Evolutionary conservation across 2,797 vertebrate species (phyloP).

Genomic region (Notolepis coatsorum): DNA sequence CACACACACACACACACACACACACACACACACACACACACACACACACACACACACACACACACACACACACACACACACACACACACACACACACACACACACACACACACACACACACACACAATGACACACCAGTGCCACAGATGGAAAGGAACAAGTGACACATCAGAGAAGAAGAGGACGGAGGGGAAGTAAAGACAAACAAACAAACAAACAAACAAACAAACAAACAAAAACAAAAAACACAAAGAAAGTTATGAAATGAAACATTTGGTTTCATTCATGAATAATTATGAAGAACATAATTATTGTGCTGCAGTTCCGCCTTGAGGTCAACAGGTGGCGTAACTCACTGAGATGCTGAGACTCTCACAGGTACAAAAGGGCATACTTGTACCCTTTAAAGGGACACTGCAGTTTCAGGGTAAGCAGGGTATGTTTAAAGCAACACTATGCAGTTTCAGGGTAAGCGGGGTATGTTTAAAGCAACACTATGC

Average conservation of each 20-base stretch:
- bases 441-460: no score
- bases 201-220: slow-evolving; percentile 22
- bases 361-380: no score
- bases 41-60: slow-evolving; percentile 11
- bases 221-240: slow-evolving; percentile 16
- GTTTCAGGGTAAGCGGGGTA: no score
- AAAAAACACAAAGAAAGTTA: slow-evolving; percentile 5
- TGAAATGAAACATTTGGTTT: slow-evolving; percentile 5
- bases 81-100: slow-evolving; percentile 34
- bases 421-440: no score
- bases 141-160: slow-evolving; percentile 30
- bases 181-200: slow-evolving; percentile 37
- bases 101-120: slow-evolving; percentile 13
- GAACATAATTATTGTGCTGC: slow-evolving; percentile 8
- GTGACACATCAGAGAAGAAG: slow-evolving; percentile 20
- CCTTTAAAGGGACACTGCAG: no score
- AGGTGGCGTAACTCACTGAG: not conserved
- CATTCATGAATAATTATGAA: slow-evolving; percentile 5
- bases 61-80: slow-evolving; percentile 14
- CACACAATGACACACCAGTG: slow-evolving; percentile 24
- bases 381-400: no score
- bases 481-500: no score
- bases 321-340: slow-evolving; percentile 11
- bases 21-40: slow-evolving; percentile 30
- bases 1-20: slow-evolving; percentile 9